Base-by-base conservation (phyloP, 2,888 invertebrate genomes). In the Cosmia trapezina region DNA sequence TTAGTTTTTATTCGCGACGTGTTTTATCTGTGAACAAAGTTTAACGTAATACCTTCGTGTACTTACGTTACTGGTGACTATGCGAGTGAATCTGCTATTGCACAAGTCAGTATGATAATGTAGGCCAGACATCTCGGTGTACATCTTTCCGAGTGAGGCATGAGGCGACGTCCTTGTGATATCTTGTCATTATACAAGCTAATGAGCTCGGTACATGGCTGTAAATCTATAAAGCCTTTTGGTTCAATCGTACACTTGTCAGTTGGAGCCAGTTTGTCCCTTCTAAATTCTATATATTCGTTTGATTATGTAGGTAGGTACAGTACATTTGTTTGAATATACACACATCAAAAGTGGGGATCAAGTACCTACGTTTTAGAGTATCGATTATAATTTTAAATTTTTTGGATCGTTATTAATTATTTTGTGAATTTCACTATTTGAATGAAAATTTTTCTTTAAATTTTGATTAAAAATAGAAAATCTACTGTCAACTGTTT, bases 101-200 rank as follows among this genome's bases (percentile, higher is more conserved):
- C 89, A 83, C 83, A 89, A 89, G 76, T 67, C 71, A 66, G 78
- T 78, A 80, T 83, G 84, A 83, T 86, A 88, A 90, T 89, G 90
- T 92, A 86, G 89, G 90, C 87, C 89, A 91, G 87, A 86, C 84
- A 84, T 89, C 88, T 87, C 80, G 76, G 76, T 81, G 86, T 87
- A 81, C 88, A 89, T 91, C 90, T 89, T 87, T 49, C 63, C 79
- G 70, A 81, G 70, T 75, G 73, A 63, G 49, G 63, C 63, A 63
- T 76, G 76, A 75, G 75, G 54, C 57, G 54, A 61, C 70, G 77
- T 81, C 77, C 82, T 81, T 84, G 83, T 77, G 78, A 81, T 83
- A 81, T 80, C 80, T 81, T 76, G 75, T 74, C 87, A 86, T 88
- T 89, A 88, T 86, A 89, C 87, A 87, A 88, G 62, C 84, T 87